These are phyloP conservation scores for Aproaerema taeniolella DNA, from an alignment of 2,888 invertebrate species.

Conservation along the genomic window DNA sequence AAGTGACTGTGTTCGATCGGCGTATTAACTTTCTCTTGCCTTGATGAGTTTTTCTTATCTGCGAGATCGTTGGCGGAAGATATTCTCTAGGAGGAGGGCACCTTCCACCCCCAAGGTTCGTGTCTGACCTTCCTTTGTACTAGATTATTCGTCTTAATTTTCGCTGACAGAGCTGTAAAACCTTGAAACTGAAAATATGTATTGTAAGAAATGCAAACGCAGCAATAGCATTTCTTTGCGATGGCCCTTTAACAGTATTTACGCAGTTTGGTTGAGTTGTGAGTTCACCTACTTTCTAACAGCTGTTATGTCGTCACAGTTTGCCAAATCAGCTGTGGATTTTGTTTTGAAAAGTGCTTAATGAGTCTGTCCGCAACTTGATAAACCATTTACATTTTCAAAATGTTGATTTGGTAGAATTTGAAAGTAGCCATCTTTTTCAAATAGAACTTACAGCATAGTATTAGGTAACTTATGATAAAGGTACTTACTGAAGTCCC, in stretches of 20 bases:
- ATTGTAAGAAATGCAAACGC: background rate
- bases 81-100: too few species aligned
- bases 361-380: too few species aligned
- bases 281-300: slow-evolving; percentile 12
- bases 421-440: too few species aligned
- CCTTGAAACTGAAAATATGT: background rate
- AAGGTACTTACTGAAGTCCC: too few species aligned
- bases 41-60: too few species aligned
- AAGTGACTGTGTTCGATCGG: slow-evolving; percentile 28
- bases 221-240: background rate
- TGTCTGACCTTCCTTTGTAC: slow-evolving; percentile 57
- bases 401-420: too few species aligned
- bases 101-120: slow-evolving; percentile 14
- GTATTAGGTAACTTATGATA: too few species aligned
- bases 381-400: too few species aligned
- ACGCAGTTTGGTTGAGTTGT: slow-evolving; percentile 12
- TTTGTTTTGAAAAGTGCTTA: too few species aligned
- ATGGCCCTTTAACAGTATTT: background rate
- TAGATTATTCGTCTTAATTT: slow-evolving; percentile 36
- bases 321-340: slow-evolving; percentile 14
- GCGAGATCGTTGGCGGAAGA: too few species aligned
- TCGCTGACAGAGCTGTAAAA: background rate
- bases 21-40: too few species aligned
- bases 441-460: too few species aligned
- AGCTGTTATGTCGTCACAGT: slow-evolving; percentile 16